Evolutionary conservation across 2,113 vertebrate genomes (phyloP).

Genomic region (Neogobius melanostomus): DNA sequence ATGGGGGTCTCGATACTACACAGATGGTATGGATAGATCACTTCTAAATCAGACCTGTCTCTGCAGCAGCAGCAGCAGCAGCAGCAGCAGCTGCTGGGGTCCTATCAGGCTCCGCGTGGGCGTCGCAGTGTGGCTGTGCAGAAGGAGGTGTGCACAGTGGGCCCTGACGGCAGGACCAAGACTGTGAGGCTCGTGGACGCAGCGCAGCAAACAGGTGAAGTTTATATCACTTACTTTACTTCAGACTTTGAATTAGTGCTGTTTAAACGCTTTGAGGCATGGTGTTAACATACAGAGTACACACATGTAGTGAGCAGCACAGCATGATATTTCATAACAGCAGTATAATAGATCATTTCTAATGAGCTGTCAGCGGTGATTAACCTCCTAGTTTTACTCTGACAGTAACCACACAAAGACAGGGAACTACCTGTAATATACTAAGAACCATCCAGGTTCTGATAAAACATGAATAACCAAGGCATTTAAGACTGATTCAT

Average conservation of each 20-base stretch:
- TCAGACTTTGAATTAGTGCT: background rate
- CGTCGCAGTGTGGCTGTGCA: conserved; percentile 92
- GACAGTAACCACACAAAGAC: background rate
- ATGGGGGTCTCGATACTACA: background rate
- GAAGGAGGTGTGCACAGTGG: conserved; percentile 91
- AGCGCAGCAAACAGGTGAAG: conserved; percentile 92
- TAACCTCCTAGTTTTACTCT: background rate
- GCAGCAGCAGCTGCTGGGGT: conserved; percentile 65
- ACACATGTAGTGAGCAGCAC: no score
- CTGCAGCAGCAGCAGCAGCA: no score
- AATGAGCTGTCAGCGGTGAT: background rate
- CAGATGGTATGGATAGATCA: no score
- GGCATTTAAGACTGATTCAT: background rate
- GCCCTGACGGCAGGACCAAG: conserved; percentile 88
- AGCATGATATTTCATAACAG: background rate
- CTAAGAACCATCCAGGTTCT: background rate
- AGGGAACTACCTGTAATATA: background rate
- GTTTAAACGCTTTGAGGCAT: background rate
- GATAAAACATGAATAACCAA: background rate
- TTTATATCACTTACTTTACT: background rate
- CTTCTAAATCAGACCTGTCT: no score
- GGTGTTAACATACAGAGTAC: background rate
- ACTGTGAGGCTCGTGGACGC: conserved; percentile 94
- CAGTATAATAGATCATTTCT: background rate
- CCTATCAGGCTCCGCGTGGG: conserved; percentile 82